phyloP scores from a whole-genome alignment of 1,140 invertebrate genomes.

The Drosophila micromelanica region DNA sequence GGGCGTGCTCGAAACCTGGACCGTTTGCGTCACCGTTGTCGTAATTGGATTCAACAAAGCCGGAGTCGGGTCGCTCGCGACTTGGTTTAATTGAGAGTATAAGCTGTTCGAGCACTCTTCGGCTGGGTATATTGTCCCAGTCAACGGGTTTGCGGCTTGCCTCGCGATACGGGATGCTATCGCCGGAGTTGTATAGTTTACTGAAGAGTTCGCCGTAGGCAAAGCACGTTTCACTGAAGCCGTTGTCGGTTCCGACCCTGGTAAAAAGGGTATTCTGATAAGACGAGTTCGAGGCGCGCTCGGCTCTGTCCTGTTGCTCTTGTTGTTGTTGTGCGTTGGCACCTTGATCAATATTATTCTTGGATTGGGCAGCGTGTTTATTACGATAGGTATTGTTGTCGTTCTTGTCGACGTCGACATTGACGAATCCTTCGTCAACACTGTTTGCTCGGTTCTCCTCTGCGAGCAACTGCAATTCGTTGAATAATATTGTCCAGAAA shows the following conservation, averaged over 20 bases:
- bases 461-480: conserved; percentile 58
- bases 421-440: conserved; percentile 46
- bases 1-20: conserved; percentile 68
- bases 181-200: conserved; percentile 64
- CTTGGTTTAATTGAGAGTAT: conserved; percentile 27
- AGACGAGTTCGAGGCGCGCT: conserved; percentile 72
- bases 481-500: conserved; percentile 49
- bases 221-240: conserved; percentile 63
- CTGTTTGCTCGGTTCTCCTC: conserved; percentile 65
- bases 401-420: conserved; percentile 25
- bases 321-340: conserved; percentile 48
- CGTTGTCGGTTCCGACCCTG: conserved; percentile 71
- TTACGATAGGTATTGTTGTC: conserved; percentile 66
- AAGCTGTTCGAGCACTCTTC: conserved; percentile 34
- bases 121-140: conserved; percentile 67
- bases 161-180: conserved; percentile 63
- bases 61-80: conserved; percentile 46
- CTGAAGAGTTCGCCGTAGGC: conserved; percentile 61
- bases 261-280: conserved; percentile 83
- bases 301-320: conserved; percentile 59
- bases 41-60: conserved; percentile 9
- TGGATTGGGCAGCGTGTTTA: conserved; percentile 66
- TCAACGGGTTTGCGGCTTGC: conserved; percentile 20
- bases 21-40: conserved; percentile 64
- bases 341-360: conserved; percentile 74